Conservation (phyloP, 2,888 invertebrate species). For the Cryptocephalus moraei region DNA sequence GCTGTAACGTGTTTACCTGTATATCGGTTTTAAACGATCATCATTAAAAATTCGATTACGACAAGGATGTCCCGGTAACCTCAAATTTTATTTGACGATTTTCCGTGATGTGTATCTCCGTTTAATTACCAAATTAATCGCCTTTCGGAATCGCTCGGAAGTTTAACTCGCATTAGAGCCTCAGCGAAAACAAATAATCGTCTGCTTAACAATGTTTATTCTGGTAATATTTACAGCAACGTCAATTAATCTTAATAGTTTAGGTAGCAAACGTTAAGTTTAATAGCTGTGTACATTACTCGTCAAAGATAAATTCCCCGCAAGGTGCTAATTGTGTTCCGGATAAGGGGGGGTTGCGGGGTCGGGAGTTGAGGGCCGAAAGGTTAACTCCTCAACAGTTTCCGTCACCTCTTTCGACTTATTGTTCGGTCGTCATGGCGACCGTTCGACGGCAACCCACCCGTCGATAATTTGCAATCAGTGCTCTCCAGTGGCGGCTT, state of each 20-base stretch:
- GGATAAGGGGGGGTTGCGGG: no score
- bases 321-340: slow-evolving; percentile 13
- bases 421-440: slow-evolving; percentile 14
- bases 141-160: no score
- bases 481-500: no score
- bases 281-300: slow-evolving; percentile 14
- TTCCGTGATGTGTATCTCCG: no score
- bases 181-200: slow-evolving; percentile 3
- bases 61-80: no score
- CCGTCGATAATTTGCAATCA: slow-evolving; percentile 21
- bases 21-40: no score
- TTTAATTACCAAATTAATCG: no score
- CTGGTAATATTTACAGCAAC: slow-evolving; percentile 11
- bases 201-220: slow-evolving; percentile 13
- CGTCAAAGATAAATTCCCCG: slow-evolving; percentile 2
- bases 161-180: no score
- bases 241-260: slow-evolving; percentile 14
- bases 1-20: no score
- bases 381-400: slow-evolving; percentile 15
- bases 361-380: neutral
- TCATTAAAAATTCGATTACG: no score
- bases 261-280: slow-evolving; percentile 10
- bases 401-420: slow-evolving; percentile 16
- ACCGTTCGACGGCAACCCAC: slow-evolving; percentile 4
- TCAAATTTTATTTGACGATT: no score